Conservation (phyloP, 2,113 vertebrate genomes). For the Chloropsis cyanopogon region DNA sequence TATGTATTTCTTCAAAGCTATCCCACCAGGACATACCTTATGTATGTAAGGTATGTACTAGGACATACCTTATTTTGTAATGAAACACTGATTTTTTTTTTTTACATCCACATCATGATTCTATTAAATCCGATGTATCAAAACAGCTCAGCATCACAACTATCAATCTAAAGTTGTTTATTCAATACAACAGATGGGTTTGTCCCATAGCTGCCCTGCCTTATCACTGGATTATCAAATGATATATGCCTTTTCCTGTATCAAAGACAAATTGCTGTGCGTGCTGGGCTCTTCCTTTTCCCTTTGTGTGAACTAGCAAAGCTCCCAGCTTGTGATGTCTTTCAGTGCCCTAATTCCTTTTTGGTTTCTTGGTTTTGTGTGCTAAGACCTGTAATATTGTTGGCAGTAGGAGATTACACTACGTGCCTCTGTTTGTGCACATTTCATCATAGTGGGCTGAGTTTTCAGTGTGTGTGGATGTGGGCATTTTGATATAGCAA, state of each 20-base stretch:
- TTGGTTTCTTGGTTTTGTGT: not conserved
- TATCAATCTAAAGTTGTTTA: not conserved
- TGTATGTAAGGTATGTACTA: no score
- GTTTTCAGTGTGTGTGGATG: not conserved
- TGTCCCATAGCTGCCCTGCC: not conserved
- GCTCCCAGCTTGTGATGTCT: not conserved
- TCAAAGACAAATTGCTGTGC: not conserved
- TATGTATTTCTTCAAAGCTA: not conserved
- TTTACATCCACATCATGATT: not conserved
- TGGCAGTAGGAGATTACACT: not conserved
- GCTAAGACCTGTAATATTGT: not conserved
- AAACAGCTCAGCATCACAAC: not conserved
- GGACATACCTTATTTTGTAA: not conserved
- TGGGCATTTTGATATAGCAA: not conserved
- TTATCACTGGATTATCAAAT: not conserved
- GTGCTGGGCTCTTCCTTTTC: not conserved
- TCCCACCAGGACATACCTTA: not conserved
- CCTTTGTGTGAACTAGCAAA: not conserved
- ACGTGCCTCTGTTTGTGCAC: not conserved
- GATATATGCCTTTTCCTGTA: not conserved
- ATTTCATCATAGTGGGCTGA: not conserved
- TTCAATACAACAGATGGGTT: not conserved
- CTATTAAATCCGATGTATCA: not conserved
- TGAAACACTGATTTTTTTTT: not conserved
- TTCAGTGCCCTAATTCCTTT: not conserved